Evolutionary conservation across 2,888 invertebrate species (phyloP).

Genomic region (Dryadula phaetusa): DNA sequence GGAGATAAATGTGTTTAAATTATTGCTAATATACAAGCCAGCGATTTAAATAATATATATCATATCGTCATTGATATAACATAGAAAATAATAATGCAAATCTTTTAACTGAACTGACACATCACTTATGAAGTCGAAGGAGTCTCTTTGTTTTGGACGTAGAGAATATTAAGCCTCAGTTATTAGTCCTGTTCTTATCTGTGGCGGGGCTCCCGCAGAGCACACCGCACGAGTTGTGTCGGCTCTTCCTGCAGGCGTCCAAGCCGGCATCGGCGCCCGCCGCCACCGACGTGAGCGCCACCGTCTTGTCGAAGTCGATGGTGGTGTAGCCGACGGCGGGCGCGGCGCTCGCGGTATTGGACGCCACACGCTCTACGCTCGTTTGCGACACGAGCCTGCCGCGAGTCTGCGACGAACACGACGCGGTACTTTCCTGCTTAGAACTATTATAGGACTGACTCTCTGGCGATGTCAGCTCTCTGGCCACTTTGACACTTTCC

Average conservation of each 20-base stretch:
- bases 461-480: conserved; percentile 65
- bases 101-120: not conserved
- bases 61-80: too few species aligned
- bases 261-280: conserved; percentile 87
- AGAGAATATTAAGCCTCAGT: conserved; percentile 37
- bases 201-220: conserved; percentile 74
- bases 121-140: not conserved
- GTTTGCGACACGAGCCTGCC: conserved; percentile 67
- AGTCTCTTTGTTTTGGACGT: conserved; percentile 46
- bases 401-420: conserved; percentile 61
- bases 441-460: conserved; percentile 64
- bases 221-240: conserved; percentile 91
- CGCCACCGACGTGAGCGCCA: conserved; percentile 93
- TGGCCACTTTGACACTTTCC: conserved; percentile 56
- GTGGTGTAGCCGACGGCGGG: conserved; percentile 89
- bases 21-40: conserved; percentile 13
- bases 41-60: too few species aligned
- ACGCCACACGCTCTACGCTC: conserved; percentile 57
- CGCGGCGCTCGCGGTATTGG: not conserved
- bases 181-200: conserved; percentile 56
- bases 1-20: not conserved
- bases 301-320: conserved; percentile 97
- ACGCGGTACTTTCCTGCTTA: conserved; percentile 65
- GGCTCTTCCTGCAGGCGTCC: conserved; percentile 90
- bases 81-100: not conserved